Evolutionary conservation across 2,113 vertebrate species (phyloP), one percentile per base, ranked within the genome.

Genomic region (Tapirus terrestris): DNA sequence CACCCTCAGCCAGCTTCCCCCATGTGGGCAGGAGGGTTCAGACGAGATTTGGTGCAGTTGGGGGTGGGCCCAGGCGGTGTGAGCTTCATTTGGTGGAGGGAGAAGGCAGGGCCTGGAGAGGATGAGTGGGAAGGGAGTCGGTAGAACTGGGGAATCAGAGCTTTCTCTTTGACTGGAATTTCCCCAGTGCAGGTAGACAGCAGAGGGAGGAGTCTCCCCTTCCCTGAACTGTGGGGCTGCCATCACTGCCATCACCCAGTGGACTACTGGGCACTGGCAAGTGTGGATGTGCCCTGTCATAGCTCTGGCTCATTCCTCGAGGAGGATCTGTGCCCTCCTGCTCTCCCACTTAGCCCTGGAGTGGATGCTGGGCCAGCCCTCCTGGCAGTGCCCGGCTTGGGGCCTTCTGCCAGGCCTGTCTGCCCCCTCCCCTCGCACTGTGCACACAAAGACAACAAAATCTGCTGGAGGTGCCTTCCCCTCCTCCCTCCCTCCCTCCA

Each of bases 401-500:
- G 9, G 72, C 63, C 63, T 67, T 48, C 61, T 58, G 61, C 56
- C 51, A 56, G 43, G 25, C 43, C 39, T 75, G 20, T 0, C 39
- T 58, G 6, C 27, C 68, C 25, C 67, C 7, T 1, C 4, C 76
- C 36, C 7, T 12, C 1, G 5, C 29, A 39, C 31, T 25, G 3
- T 6, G 18, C 63, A 20, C 84, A 53, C 51, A 12, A 36, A 36
- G 70, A 45, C 29, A 29, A 27, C 3, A 3, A 18, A 20, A 23
- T 36, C 48, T n/a, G 43, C 67, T 18, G 31, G 82, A 29, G 65
- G 27, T 3, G 1, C 68, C 33, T 33, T 39, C 51, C 20, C 10
- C 0, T 4, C 13, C 36, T 16, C 29, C 58, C 13, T n/a, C 25
- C 39, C 3, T 23, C 18, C 20, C 39, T 21, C 8, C 23, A 0